Conservation (phyloP, 2,888 invertebrate species). For the Caenorhabditis sulstoni region DNA sequence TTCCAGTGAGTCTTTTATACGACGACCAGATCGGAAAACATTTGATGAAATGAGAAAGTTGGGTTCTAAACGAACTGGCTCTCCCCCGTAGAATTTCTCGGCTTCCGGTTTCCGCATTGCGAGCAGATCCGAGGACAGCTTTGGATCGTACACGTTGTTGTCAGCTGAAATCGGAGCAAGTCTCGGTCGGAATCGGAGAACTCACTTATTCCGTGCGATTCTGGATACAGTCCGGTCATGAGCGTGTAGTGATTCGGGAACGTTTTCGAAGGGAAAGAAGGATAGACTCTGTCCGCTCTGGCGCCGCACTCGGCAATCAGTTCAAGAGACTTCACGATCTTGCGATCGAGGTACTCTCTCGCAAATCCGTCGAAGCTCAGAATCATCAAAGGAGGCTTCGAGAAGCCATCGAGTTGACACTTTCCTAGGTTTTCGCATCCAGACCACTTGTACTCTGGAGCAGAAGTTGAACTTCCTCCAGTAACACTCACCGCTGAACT, state of each 20-base stretch:
- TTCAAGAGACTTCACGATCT: constrained; percentile 72
- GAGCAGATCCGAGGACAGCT: constrained; percentile 65
- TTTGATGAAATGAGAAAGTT: background rate
- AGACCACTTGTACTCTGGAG: constrained; percentile 22
- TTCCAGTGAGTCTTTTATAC: constrained; percentile 66
- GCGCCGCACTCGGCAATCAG: constrained; percentile 73
- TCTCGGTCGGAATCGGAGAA: background rate
- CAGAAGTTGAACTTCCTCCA: too few relatives aligned
- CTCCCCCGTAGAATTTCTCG: constrained; percentile 67
- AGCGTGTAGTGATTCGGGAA: constrained; percentile 81
- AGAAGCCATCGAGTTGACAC: constrained; percentile 59
- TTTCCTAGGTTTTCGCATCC: constrained; percentile 40
- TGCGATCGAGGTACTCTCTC: constrained; percentile 70
- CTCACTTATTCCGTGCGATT: constrained; percentile 73
- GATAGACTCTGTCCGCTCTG: constrained; percentile 73
- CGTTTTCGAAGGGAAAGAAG: constrained; percentile 79
- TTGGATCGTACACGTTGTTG: constrained; percentile 73
- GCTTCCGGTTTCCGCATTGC: constrained; percentile 68
- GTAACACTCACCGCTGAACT: background rate
- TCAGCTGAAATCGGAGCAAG: constrained; percentile 53
- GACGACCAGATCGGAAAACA: constrained; percentile 74
- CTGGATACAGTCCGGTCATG: constrained; percentile 77
- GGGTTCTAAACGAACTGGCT: constrained; percentile 64
- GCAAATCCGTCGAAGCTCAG: constrained; percentile 76
- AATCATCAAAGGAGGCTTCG: constrained; percentile 54